Percentiles rank a stretch among this genome's conserved stretches.
Evolutionary conservation across 2,888 invertebrate species (phyloP).

Genomic region (Brachylomia viminalis): DNA sequence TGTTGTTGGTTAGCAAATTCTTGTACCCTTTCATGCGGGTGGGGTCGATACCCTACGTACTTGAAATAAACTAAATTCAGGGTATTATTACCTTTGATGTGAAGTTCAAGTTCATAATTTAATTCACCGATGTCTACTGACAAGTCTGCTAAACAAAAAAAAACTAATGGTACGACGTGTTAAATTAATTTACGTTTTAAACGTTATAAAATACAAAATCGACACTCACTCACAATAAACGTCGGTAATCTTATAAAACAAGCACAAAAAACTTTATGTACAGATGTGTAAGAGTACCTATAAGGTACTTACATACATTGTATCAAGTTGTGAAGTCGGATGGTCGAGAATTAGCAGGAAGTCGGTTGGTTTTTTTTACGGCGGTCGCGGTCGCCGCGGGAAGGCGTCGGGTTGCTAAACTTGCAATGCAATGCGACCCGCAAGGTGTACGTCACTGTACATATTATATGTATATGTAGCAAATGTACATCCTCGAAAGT

Average conservation of each 20-base stretch:
- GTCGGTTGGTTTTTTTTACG: conserved; percentile 70
- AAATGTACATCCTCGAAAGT: conserved; percentile 36
- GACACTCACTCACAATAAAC: conserved; percentile 33
- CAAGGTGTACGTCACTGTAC: conserved; percentile 54
- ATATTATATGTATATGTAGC: background rate
- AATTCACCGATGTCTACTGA: conserved; percentile 6
- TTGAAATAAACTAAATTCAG: conserved; percentile 9
- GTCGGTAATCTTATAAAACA: conserved; percentile 50
- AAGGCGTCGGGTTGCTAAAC: conserved; percentile 59
- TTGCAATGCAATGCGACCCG: conserved; percentile 54
- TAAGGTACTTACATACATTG: conserved; percentile 52
- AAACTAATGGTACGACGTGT: conserved; percentile 7
- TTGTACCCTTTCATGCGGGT: conserved; percentile 38
- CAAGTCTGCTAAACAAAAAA: conserved; percentile 2
- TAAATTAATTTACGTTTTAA: conserved; percentile 35
- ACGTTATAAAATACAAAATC: conserved; percentile 32
- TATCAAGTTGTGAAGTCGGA: conserved; percentile 72
- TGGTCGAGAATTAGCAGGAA: conserved; percentile 73
- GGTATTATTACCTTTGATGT: background rate
- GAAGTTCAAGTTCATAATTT: conserved; percentile 19
- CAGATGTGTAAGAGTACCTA: conserved; percentile 33
- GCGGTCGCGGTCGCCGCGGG: conserved; percentile 61
- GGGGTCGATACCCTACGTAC: conserved; percentile 27
- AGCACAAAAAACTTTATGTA: conserved; percentile 38
- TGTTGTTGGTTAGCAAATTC: conserved; percentile 16